Percentiles rank a stretch among this genome's conserved stretches.
These are phyloP conservation scores for Stomatorhinus ivindoensis DNA, from an alignment of 2,113 vertebrate species.

Conservation along the genomic window DNA sequence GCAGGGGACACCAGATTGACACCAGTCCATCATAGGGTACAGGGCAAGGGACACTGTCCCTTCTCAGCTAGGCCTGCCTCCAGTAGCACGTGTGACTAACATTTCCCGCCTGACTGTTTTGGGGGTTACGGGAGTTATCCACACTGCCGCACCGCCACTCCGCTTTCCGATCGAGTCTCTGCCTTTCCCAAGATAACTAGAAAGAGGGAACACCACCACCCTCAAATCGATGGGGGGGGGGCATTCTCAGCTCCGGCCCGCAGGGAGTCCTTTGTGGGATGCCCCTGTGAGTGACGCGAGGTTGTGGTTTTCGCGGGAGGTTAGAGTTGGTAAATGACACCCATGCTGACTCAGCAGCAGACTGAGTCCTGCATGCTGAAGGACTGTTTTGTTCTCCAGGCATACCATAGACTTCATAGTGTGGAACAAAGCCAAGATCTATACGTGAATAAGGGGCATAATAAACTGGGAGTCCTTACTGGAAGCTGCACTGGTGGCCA, in stretches of 20 bases:
- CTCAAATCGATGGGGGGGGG: background rate
- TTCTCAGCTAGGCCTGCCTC: background rate
- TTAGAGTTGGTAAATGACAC: no score
- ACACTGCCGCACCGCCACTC: background rate
- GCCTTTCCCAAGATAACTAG: background rate
- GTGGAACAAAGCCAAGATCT: no score
- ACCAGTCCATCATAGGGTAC: no score
- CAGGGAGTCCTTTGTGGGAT: no score
- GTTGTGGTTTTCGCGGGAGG: no score
- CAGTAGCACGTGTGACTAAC: background rate
- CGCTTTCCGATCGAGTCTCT: background rate
- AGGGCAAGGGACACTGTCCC: background rate
- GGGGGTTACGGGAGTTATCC: background rate
- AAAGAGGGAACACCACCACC: background rate
- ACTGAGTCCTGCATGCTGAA: no score
- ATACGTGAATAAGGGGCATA: no score
- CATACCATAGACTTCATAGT: no score
- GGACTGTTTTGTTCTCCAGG: no score
- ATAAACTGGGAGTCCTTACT: background rate
- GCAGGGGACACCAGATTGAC: no score
- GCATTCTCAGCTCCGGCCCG: background rate
- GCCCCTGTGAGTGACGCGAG: no score
- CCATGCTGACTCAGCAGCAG: no score
- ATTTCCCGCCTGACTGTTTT: background rate
- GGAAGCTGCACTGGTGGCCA: background rate